A percentile compares a stretch with the other conserved stretches of the same genome.
Evolutionary conservation across 2,888 invertebrate genomes (phyloP).

Genomic region (Encarsia formosa): DNA sequence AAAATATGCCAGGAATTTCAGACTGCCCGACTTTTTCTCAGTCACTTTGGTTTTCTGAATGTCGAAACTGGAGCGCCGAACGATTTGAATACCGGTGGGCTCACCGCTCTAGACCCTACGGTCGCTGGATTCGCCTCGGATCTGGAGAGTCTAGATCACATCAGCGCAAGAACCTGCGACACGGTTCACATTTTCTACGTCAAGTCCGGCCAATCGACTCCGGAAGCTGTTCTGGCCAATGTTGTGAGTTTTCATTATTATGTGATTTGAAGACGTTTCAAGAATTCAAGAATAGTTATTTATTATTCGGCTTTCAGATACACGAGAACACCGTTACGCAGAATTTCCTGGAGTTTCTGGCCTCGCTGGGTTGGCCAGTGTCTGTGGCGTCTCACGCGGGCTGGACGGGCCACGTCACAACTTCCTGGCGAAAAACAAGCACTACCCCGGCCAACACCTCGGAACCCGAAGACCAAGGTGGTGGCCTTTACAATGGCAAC

Average conservation of each 20-base stretch:
- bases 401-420: slow-evolving; percentile 87
- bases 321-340: slow-evolving; percentile 52
- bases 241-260: slow-evolving; percentile 51
- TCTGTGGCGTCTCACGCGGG: slow-evolving; percentile 82
- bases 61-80: slow-evolving; percentile 49
- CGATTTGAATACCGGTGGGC: slow-evolving; percentile 52
- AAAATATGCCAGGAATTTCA: slow-evolving; percentile 88
- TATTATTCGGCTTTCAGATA: slow-evolving; percentile 30
- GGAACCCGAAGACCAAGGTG: slow-evolving; percentile 52
- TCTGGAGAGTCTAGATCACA: slow-evolving; percentile 76
- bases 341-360: slow-evolving; percentile 58
- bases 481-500: slow-evolving; percentile 76
- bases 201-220: slow-evolving; percentile 74
- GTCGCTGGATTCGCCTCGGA: slow-evolving; percentile 72
- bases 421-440: slow-evolving; percentile 69
- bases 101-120: slow-evolving; percentile 69
- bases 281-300: not conserved
- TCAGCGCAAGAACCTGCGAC: slow-evolving; percentile 82
- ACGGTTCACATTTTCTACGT: slow-evolving; percentile 95
- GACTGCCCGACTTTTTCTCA: slow-evolving; percentile 89
- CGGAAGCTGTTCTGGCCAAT: slow-evolving; percentile 77
- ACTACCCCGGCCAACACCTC: slow-evolving; percentile 60
- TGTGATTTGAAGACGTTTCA: not conserved
- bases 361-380: slow-evolving; percentile 82
- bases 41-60: slow-evolving; percentile 87